Evolutionary conservation across 2,113 vertebrate genomes (phyloP).

Genomic region (Nibea albiflora): DNA sequence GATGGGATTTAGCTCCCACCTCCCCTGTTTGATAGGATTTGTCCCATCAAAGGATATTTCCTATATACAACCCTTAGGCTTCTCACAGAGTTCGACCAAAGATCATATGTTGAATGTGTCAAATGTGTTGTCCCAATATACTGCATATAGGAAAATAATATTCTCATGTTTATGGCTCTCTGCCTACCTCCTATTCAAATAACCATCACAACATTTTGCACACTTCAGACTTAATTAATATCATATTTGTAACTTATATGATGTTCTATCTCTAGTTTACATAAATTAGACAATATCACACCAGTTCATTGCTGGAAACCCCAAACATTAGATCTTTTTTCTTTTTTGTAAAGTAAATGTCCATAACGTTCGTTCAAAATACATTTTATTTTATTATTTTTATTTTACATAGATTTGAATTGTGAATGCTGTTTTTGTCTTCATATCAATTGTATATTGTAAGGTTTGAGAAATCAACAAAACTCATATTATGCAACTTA

Average conservation of each 20-base stretch:
- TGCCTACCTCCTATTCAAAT: neutral
- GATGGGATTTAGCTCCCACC: neutral
- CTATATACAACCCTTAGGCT: neutral
- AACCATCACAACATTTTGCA: neutral
- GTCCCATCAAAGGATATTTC: neutral
- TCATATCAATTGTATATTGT: no score
- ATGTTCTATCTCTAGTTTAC: neutral
- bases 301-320: neutral
- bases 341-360: no score
- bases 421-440: neutral
- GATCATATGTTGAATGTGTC: no score
- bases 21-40: neutral
- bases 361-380: no score
- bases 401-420: no score
- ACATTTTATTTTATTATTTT: no score
- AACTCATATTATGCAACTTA: neutral
- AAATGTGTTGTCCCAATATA: no score
- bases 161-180: neutral
- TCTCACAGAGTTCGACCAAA: no score
- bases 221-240: neutral
- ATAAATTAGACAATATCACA: neutral
- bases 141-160: no score
- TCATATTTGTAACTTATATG: neutral
- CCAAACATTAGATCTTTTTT: neutral
- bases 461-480: neutral